phyloP scores from a whole-genome alignment of 2,797 vertebrate genomes.

The Hippocampus kuda region DNA sequence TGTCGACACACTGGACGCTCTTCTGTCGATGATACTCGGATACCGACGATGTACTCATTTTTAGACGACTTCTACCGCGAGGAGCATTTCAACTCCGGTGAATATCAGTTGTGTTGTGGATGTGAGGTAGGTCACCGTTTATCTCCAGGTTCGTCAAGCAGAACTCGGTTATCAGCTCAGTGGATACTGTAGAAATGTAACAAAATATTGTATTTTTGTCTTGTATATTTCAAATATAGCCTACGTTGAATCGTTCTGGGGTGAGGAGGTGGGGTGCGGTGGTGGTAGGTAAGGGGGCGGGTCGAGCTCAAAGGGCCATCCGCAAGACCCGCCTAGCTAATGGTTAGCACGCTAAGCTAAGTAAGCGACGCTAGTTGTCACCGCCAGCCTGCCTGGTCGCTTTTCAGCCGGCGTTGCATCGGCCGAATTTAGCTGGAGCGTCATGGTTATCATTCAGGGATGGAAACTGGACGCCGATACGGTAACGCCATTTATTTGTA shows the following conservation, averaged over 20 bases:
- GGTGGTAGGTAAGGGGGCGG: slow-evolving; percentile 22
- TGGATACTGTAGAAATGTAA: not conserved
- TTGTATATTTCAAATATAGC: not conserved
- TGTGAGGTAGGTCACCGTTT: slow-evolving; percentile 45
- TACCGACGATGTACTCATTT: not conserved
- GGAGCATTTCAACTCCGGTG: slow-evolving; percentile 16
- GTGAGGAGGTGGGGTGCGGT: slow-evolving; percentile 26
- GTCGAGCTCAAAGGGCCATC: slow-evolving; percentile 39
- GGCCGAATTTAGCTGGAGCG: slow-evolving; percentile 9
- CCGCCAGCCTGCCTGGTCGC: slow-evolving; percentile 16
- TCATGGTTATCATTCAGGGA: slow-evolving; percentile 10
- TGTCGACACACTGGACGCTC: not conserved
- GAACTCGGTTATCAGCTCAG: not conserved
- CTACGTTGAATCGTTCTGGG: slow-evolving; percentile 24
- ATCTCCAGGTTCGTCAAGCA: slow-evolving; percentile 12
- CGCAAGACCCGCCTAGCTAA: slow-evolving; percentile 46
- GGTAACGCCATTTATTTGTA: slow-evolving; percentile 14
- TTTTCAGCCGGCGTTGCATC: slow-evolving; percentile 37
- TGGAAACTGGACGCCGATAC: slow-evolving; percentile 17
- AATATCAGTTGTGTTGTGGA: slow-evolving; percentile 25
- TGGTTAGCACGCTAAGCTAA: slow-evolving; percentile 15
- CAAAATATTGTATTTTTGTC: not conserved
- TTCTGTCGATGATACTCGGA: not conserved
- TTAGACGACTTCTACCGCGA: slow-evolving; percentile 4
- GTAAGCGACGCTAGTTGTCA: slow-evolving; percentile 31